phyloP scores from a whole-genome alignment of 2,888 invertebrate genomes.

The Oligia fasciuncula region DNA sequence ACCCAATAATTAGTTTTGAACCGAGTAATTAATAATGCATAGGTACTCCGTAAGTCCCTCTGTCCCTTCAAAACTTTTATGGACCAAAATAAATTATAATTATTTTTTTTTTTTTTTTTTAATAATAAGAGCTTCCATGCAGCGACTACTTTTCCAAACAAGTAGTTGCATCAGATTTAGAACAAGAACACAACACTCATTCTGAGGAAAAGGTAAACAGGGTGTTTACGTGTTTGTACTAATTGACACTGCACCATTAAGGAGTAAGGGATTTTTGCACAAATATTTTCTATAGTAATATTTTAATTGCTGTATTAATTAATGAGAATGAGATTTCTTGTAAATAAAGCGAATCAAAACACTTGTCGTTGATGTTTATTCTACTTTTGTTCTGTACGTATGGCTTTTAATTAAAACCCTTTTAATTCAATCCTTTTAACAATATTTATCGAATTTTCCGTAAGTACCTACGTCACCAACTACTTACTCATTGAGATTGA shows the following conservation, averaged over 20 bases:
- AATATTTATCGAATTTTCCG: not conserved
- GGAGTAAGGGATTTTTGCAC: too few species aligned
- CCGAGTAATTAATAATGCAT: not conserved
- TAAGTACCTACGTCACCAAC: not conserved
- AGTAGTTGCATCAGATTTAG: not conserved
- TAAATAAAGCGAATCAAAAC: not conserved
- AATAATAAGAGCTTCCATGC: not conserved
- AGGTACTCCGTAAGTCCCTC: not conserved
- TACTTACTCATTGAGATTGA: not conserved
- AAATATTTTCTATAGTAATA: not conserved
- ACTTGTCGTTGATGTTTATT: not conserved
- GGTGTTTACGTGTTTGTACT: not conserved
- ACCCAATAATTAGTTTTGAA: not conserved
- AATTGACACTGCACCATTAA: not conserved
- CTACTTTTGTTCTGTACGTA: not conserved
- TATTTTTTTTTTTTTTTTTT: not conserved
- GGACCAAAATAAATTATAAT: not conserved
- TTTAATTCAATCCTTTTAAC: not conserved
- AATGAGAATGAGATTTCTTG: not conserved
- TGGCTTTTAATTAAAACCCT: not conserved
- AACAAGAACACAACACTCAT: not conserved
- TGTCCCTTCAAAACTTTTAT: not conserved
- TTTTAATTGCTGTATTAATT: conserved; percentile 1
- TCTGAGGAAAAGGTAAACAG: not conserved
- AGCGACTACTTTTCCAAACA: not conserved